Percentiles rank a stretch among this genome's conserved stretches.
These are phyloP conservation scores for Troides oblongomaculatus DNA, from an alignment of 2,888 invertebrate genomes.

Conservation along the genomic window DNA sequence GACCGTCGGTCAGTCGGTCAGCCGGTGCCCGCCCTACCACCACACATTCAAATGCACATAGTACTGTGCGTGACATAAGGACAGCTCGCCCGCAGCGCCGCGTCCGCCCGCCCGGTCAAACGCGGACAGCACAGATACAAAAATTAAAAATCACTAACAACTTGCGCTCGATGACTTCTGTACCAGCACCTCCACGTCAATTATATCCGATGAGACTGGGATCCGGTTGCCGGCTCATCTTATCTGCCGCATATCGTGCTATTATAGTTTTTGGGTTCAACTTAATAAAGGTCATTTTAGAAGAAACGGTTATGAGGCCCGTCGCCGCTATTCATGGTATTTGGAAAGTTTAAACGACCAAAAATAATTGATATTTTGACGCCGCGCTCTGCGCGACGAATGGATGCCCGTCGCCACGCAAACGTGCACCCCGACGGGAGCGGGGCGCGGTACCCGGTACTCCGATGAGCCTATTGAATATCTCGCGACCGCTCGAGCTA, in stretches of 20 bases:
- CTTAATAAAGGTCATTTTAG: not conserved
- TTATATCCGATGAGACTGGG: slow-evolving; percentile 68
- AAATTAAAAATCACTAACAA: slow-evolving; percentile 29
- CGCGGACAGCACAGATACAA: not conserved
- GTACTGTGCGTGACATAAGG: too few species aligned
- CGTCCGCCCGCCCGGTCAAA: not conserved
- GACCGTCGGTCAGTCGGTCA: too few species aligned
- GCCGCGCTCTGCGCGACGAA: slow-evolving; percentile 39
- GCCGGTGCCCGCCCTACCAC: too few species aligned
- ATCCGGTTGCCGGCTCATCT: slow-evolving; percentile 38
- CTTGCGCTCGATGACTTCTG: slow-evolving; percentile 38
- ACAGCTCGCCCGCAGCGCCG: too few species aligned
- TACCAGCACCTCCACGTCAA: slow-evolving; percentile 51
- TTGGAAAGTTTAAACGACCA: slow-evolving; percentile 56
- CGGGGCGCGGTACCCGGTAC: too few species aligned
- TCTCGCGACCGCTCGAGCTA: too few species aligned
- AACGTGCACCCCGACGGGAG: slow-evolving; percentile 25
- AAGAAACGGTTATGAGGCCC: not conserved
- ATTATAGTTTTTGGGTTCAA: not conserved
- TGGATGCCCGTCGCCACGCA: slow-evolving; percentile 43
- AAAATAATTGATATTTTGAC: slow-evolving; percentile 68
- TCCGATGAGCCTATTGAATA: too few species aligned
- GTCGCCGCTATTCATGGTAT: slow-evolving; percentile 35
- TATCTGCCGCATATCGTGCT: not conserved
- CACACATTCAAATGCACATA: too few species aligned